Evolutionary conservation across 2,113 vertebrate species (phyloP).

Genomic region (Pitta sordida): DNA sequence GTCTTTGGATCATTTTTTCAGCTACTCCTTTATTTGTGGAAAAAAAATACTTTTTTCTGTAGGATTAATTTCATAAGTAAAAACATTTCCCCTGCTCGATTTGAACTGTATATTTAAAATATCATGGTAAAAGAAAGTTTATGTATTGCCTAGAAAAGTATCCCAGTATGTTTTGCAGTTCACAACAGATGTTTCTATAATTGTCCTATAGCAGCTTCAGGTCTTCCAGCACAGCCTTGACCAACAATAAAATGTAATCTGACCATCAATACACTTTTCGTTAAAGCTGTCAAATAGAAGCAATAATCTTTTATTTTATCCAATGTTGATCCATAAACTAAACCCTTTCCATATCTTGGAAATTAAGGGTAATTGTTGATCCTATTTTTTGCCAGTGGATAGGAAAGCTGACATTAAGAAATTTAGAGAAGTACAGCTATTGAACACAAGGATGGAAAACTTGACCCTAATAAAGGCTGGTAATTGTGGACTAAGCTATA

Average conservation of each 20-base stretch:
- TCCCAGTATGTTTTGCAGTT: not conserved
- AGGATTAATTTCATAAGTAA: not conserved
- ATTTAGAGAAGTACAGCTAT: not conserved
- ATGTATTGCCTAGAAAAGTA: not conserved
- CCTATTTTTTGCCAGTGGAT: not conserved
- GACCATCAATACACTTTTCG: not conserved
- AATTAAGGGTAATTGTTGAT: not conserved
- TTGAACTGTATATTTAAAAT: not conserved
- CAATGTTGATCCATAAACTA: not conserved
- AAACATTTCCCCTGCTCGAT: not conserved
- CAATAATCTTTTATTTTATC: not conserved
- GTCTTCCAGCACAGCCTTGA: slow-evolving; percentile 29
- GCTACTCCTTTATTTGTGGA: not conserved
- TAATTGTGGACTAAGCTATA: not conserved
- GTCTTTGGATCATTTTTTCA: not conserved
- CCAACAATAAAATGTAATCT: slow-evolving; percentile 26
- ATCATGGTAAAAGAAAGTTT: not conserved
- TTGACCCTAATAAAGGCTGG: not conserved
- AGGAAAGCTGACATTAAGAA: not conserved
- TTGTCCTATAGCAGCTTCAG: slow-evolving; percentile 10
- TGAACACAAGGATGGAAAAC: not conserved
- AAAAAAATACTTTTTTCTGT: not conserved
- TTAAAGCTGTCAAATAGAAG: slow-evolving; percentile 34
- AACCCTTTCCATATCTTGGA: not conserved
- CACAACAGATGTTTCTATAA: slow-evolving; percentile 54